Evolutionary conservation across 2,113 vertebrate species (phyloP), one percentile per base, ranked within the genome.

Genomic region (Pseudorasbora parva): DNA sequence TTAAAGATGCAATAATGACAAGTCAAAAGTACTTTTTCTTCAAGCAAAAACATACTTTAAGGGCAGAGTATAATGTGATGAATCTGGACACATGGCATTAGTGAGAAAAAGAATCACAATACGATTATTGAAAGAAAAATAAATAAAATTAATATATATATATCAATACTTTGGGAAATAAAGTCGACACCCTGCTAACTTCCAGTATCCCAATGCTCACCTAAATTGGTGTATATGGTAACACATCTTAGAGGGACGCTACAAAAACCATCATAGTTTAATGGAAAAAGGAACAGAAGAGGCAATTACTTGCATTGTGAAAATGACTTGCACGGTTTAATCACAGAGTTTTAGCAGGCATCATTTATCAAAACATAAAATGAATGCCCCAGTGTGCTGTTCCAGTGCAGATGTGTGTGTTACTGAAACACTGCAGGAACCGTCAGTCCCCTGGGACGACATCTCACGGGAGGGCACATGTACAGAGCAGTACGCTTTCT

Each of bases 401-500:
- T 25, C 43, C 8, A 79, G 78, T 1, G 11, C 19, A 81, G 64
- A 81, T 56, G 69, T 56, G 64, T 41, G 78, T 81, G 64, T 37
- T 64, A 81, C 78, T 27, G 60, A 45, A 49, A 43, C 43, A 78
- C 54, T 47, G 60, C 60, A 51, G 78, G 66, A 69, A 27, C 54
- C 25, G 19, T 56, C 43, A 64, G 4, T 73, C 49, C 41, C 37
- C 45, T 21, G 71, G 33, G 37, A 69, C 1, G 59, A 30, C 25
- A 75, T 71, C 60, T 82, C 82, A 33, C 7, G 27, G 80, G 69
- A 77, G 51, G 77, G 62, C 8, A 19, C 11, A 15, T 87, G 82
- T 45, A 54, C 78, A 59, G 87, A 60, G 43, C 79, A 83, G 56
- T 75, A 43, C 45, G n/a, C 77, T 73, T 68, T 82, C 57, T 75